Base-by-base conservation (phyloP, 2,888 invertebrate species). In the Alentia gelatinosa region DNA sequence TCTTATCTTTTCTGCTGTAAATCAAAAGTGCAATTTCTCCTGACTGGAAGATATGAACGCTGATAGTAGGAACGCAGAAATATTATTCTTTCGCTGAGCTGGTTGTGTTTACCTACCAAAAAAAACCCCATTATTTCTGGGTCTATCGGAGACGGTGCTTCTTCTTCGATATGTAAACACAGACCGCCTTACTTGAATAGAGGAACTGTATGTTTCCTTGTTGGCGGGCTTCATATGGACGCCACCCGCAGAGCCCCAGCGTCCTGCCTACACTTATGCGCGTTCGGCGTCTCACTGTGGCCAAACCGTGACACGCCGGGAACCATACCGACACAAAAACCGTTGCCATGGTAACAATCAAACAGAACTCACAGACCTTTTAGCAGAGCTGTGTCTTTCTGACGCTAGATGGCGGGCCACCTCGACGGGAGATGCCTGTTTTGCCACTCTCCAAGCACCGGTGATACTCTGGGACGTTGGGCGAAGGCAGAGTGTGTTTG, bases 241-340 rank as follows among this genome's bases (percentile, higher is more conserved):
- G 3, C 56, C 56, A 12, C n/a, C 56, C 19, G 9, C 56, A 12
- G 23, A 19, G 23, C 19, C 47, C 19, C 47, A 47, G 9, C 19
- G n/a, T 56, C 19, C 19, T n/a, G 19, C 56, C 5, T 68, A 30
- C 12, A 68, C 12, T 30, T 30, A 68, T 68, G 26, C 30, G 30
- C 30, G 5, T 68, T 3, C 26, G 68, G n/a, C 68, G 12, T 30
- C 68, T 68, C 26, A 12, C 68, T 68, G 68, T 30, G 33, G 5
- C 30, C 30, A 30, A 30, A 30, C 30, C 68, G 26, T 26, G 68
- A 68, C 30, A 26, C 68, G 12, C 23, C 30, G 68, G 33, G 30
- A 56, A 56, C 56, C 56, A 56, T 56, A n/a, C 56, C 56, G 68
- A 68, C 26, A 68, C 68, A 68, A 68, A 68, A 68, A 68, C 68